Conservation (phyloP, 2,888 invertebrate genomes). For the Xiphydria camelus region DNA sequence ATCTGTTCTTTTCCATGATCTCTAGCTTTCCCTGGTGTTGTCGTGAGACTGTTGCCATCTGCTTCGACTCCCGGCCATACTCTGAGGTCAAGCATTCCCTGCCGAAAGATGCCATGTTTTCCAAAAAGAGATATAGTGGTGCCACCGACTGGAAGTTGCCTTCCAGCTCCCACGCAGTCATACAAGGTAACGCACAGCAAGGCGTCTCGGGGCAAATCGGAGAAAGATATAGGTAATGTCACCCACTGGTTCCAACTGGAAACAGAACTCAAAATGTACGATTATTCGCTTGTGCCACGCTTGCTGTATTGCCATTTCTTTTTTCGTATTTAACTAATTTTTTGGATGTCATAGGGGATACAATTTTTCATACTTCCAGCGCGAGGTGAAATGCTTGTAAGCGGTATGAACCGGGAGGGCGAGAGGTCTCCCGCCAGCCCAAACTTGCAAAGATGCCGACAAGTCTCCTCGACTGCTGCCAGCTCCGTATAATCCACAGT, state of each 20-base stretch:
- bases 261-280: too few relatives aligned
- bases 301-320: too few relatives aligned
- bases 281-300: too few relatives aligned
- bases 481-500: constrained; percentile 84
- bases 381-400: constrained; percentile 87
- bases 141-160: constrained; percentile 85
- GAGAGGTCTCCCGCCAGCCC: constrained; percentile 78
- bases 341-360: constrained; percentile 2
- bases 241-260: constrained; percentile 98
- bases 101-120: constrained; percentile 88
- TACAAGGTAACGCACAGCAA: constrained; percentile 86
- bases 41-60: constrained; percentile 72
- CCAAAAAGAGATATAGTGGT: constrained; percentile 93
- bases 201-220: constrained; percentile 87
- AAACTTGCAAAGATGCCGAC: constrained; percentile 84
- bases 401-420: constrained; percentile 86
- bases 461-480: constrained; percentile 77
- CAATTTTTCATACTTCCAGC: constrained; percentile 80
- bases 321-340: too few relatives aligned
- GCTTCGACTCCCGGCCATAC: constrained; percentile 86
- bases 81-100: constrained; percentile 86
- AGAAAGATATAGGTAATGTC: constrained; percentile 84
- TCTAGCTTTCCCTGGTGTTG: constrained; percentile 85
- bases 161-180: constrained; percentile 87
- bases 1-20: constrained; percentile 83